Conservation (phyloP, 2,113 vertebrate species). For the Corythaixoides concolor region DNA sequence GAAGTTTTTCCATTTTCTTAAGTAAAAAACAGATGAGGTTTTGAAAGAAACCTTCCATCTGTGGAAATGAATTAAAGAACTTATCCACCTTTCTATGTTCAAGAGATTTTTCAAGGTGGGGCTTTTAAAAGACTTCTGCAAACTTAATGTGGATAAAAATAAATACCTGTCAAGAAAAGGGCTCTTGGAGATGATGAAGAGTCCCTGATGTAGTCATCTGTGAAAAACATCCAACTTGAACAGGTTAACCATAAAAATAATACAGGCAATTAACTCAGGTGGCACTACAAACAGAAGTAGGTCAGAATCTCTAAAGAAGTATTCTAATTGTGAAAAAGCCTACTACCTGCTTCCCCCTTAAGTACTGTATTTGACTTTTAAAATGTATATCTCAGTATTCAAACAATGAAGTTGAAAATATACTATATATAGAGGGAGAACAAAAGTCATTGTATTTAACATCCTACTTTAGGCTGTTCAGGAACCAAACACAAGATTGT, state of each 20-base stretch:
- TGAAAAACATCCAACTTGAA: neutral
- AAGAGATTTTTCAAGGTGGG: conserved; percentile 42
- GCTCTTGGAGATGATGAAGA: neutral
- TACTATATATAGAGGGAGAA: neutral
- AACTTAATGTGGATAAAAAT: neutral
- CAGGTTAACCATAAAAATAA: conserved; percentile 11
- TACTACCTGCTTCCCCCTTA: conserved; percentile 33
- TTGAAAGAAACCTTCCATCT: conserved; percentile 54
- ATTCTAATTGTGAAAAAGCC: neutral
- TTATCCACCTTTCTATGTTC: conserved; percentile 25
- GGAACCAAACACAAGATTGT: neutral
- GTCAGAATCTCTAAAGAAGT: neutral
- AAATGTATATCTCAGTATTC: neutral
- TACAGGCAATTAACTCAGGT: conserved; percentile 24
- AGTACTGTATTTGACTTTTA: conserved; percentile 56
- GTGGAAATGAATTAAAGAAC: conserved; percentile 30
- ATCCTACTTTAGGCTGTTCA: neutral
- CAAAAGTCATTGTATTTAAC: neutral
- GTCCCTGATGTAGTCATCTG: neutral
- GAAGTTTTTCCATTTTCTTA: conserved; percentile 51
- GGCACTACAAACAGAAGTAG: conserved; percentile 30
- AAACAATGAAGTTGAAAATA: conserved; percentile 8
- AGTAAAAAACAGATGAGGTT: conserved; percentile 44
- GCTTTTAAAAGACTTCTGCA: conserved; percentile 27
- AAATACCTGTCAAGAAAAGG: neutral